Evolutionary conservation across 2,113 vertebrate genomes (phyloP), one percentile per base, ranked within the genome.

Genomic region (Tragelaphus scriptus): DNA sequence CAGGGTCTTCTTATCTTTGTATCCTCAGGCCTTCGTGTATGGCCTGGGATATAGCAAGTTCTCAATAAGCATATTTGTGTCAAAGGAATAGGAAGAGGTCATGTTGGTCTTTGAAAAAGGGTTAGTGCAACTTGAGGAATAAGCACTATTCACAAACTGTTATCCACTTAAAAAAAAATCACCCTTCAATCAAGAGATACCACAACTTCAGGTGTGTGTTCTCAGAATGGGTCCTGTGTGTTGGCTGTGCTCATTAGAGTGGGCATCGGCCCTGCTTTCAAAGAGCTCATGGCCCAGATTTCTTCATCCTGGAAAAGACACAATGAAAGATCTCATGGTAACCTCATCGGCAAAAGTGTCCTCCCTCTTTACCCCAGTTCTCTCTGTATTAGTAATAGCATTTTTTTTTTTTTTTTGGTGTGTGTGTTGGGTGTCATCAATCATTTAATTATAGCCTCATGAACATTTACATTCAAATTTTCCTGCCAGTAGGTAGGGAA

Each of bases 1-100:
- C 28, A 17, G 6, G 32, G 16, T 61, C 28, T 47, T 94, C 63
- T 85, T 16, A 75, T 40, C 30, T 87, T 90, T 90, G 58, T 84
- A 59, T 87, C 4, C 16, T 58, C 28, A 51, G 44, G 21, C 14
- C 6, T 82, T 82, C 16, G 79, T 86, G 16, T 19, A 21, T 30
- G 14, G 6, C 82, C 30, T 81, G 26, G 49, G 65, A 30, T 51
- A 23, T 17, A 68, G 44, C 16, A 82, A 28, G 23, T 82, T 55
- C 61, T 88, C 28, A 85, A 15, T 14, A 68, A 85, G 32, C 15
- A 7, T 90, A 49, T 95, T 85, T 95, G 58, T 88, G 51, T 14
- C 19, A 79, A 81, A n/a, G 56, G 13, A 86, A 6, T 87, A 82
- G 49, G 92, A 94, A 91, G 28, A 17, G 40, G 2, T 32, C 47